phyloP scores from a whole-genome alignment of 2,888 invertebrate genomes.

The Morpho achilles region DNA sequence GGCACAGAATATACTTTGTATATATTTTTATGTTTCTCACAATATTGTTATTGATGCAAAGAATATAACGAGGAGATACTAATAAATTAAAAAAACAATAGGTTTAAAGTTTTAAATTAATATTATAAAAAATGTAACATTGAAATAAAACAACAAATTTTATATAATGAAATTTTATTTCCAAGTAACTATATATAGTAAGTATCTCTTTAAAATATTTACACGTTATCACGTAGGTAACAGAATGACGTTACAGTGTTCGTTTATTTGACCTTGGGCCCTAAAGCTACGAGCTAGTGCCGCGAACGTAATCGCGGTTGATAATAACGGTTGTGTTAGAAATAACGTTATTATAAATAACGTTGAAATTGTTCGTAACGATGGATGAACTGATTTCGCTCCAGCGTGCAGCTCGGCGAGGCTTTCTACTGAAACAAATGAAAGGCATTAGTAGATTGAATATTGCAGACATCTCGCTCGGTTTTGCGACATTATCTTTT shows the following conservation, averaged over 20 bases:
- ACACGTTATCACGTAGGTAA: conserved; percentile 40
- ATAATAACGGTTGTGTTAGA: conserved; percentile 36
- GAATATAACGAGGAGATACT: no score
- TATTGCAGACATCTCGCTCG: no score
- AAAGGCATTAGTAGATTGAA: conserved; percentile 10
- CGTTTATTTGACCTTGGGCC: conserved; percentile 42
- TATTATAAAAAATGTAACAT: background rate
- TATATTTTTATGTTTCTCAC: no score
- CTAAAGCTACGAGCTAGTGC: conserved; percentile 36
- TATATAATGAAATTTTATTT: conserved; percentile 67
- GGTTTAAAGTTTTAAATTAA: no score
- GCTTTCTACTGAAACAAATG: conserved; percentile 75
- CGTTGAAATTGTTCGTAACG: conserved; percentile 43
- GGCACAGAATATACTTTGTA: no score
- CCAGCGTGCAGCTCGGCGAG: conserved; percentile 71
- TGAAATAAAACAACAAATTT: conserved; percentile 24
- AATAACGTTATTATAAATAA: conserved; percentile 40
- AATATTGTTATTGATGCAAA: no score
- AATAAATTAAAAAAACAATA: no score
- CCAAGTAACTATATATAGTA: conserved; percentile 57
- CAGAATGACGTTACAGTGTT: conserved; percentile 44
- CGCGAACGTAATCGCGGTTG: conserved; percentile 45
- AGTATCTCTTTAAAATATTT: conserved; percentile 34
- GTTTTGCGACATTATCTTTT: no score
- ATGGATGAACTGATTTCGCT: conserved; percentile 41